phyloP scores from a whole-genome alignment of 1,140 invertebrate species.

The Achatina immaculata region DNA sequence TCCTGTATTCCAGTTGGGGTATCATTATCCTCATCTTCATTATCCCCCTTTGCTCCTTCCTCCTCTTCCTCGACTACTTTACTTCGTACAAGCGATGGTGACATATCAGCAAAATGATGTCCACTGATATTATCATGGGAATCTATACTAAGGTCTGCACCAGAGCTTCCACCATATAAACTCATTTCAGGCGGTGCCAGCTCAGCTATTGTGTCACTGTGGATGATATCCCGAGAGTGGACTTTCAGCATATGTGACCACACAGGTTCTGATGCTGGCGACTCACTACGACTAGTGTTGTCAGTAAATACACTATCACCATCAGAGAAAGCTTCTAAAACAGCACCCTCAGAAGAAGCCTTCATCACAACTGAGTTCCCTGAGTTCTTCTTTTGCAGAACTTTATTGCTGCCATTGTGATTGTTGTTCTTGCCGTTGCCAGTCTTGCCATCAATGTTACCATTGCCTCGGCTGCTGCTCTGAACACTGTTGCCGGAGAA shows the following conservation, averaged over 20 bases:
- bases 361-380: constrained; percentile 62
- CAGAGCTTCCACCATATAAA: constrained; percentile 36
- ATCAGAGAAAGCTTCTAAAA: constrained; percentile 63
- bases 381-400: constrained; percentile 52
- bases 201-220: constrained; percentile 63
- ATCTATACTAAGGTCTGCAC: constrained; percentile 35
- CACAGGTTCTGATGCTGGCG: constrained; percentile 64
- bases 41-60: neutral
- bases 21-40: constrained; percentile 22
- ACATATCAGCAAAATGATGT: neutral
- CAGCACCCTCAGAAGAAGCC: constrained; percentile 65
- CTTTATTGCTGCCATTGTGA: constrained; percentile 31
- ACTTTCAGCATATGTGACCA: constrained; percentile 50
- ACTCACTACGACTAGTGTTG: constrained; percentile 63
- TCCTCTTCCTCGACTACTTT: neutral
- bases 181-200: constrained; percentile 46
- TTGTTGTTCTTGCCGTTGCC: constrained; percentile 17
- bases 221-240: constrained; percentile 60
- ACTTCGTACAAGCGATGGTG: neutral
- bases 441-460: constrained; percentile 6
- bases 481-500: constrained; percentile 36
- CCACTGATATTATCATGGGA: constrained; percentile 30
- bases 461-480: constrained; percentile 18
- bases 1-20: constrained; percentile 34
- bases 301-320: constrained; percentile 65